A percentile compares a stretch with the other conserved stretches of the same genome.
phyloP scores from a whole-genome alignment of 2,797 vertebrate genomes.

The Spinus pinus region DNA sequence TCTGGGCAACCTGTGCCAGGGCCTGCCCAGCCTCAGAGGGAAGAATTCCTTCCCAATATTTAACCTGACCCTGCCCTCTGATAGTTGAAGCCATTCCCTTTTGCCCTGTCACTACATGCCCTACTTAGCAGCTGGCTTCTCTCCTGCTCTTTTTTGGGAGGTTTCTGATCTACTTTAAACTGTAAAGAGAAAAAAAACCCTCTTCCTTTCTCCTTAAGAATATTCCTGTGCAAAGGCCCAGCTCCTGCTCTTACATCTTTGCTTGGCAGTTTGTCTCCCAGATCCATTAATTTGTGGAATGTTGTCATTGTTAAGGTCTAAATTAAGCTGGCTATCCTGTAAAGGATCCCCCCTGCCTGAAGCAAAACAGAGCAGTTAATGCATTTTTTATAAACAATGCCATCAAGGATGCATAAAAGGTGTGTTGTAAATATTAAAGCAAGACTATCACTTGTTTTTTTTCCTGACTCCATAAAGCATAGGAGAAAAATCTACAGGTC shows the following conservation, averaged over 20 bases:
- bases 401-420: slow-evolving; percentile 58
- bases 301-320: slow-evolving; percentile 26
- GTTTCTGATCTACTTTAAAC: background rate
- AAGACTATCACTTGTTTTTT: background rate
- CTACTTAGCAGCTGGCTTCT: background rate
- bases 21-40: fast-evolving
- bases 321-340: slow-evolving; percentile 43
- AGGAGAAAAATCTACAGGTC: background rate
- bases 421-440: slow-evolving; percentile 41
- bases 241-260: background rate
- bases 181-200: background rate
- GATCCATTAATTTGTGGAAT: background rate
- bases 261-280: background rate
- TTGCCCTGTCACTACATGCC: background rate
- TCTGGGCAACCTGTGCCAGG: background rate
- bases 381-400: slow-evolving; percentile 65
- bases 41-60: background rate
- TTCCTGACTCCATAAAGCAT: background rate
- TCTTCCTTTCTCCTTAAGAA: background rate
- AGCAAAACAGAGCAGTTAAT: slow-evolving; percentile 64
- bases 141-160: background rate
- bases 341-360: slow-evolving; percentile 52
- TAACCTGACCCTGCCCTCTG: background rate
- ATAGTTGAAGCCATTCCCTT: background rate
- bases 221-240: background rate